These are phyloP conservation scores for Brachynemurus nebulosus DNA, from an alignment of 2,888 invertebrate genomes.

Conservation along the genomic window DNA sequence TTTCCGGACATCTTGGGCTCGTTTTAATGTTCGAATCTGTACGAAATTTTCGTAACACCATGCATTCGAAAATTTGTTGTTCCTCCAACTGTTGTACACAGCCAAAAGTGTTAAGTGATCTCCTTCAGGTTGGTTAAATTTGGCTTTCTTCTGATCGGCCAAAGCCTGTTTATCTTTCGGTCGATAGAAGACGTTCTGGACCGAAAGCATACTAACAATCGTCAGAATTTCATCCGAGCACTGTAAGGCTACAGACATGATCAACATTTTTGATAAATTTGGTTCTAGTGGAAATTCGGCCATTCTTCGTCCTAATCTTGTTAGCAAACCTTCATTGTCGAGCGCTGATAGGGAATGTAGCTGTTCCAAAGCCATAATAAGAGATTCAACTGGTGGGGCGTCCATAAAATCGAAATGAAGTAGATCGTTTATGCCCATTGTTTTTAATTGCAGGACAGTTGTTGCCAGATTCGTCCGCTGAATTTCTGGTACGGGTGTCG, in stretches of 20 bases:
- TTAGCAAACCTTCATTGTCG: constrained; percentile 84
- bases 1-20: constrained; percentile 96
- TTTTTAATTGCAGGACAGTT: constrained; percentile 90
- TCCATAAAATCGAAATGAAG: constrained; percentile 99
- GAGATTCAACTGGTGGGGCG: constrained; percentile 93
- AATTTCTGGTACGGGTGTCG: constrained; percentile 96
- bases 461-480: constrained; percentile 96
- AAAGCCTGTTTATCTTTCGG: constrained; percentile 92
- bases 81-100: constrained; percentile 98
- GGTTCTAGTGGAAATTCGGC: constrained; percentile 99
- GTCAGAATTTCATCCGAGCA: constrained; percentile 98
- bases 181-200: constrained; percentile 95
- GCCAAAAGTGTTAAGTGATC: constrained; percentile 96
- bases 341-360: constrained; percentile 92
- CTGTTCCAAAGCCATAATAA: constrained; percentile 95
- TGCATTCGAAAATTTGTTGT: constrained; percentile 96
- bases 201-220: constrained; percentile 96
- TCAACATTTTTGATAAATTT: constrained; percentile 94
- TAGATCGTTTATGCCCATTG: constrained; percentile 98
- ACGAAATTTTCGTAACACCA: constrained; percentile 99
- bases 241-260: constrained; percentile 95
- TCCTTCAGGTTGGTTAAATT: constrained; percentile 97
- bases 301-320: constrained; percentile 78
- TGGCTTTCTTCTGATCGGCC: constrained; percentile 98
- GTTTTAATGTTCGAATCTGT: constrained; percentile 88